Evolutionary conservation across 2,888 invertebrate genomes (phyloP).

Genomic region (Platycnemis pennipes): DNA sequence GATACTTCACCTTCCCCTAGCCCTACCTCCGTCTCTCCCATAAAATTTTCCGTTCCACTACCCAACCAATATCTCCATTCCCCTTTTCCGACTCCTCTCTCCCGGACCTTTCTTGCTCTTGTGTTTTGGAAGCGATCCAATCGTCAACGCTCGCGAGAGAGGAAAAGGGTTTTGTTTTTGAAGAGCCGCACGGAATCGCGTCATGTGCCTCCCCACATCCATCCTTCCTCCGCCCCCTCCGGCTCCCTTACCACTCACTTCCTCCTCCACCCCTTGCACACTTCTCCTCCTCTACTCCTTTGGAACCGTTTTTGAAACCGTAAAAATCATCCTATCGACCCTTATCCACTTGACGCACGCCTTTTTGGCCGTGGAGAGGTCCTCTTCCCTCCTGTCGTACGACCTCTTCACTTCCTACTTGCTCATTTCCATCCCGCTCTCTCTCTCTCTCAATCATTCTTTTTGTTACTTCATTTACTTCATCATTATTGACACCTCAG

Average conservation of each 20-base stretch:
- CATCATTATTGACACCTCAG: neutral
- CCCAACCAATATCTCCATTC: neutral
- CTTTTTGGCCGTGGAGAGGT: neutral
- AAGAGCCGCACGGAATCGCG: neutral
- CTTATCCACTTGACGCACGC: neutral
- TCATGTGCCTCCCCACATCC: neutral
- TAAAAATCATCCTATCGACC: constrained; percentile 37
- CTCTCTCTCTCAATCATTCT: neutral
- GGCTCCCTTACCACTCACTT: neutral
- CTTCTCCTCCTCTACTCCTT: neutral
- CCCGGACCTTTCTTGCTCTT: neutral
- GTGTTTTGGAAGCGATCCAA: constrained; percentile 41
- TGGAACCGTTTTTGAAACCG: neutral
- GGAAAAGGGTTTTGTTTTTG: constrained; percentile 14
- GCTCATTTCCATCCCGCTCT: neutral
- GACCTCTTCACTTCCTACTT: neutral
- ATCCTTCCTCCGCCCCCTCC: neutral
- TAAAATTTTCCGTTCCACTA: neutral
- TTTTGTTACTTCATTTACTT: neutral
- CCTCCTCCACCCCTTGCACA: neutral
- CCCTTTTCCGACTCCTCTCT: neutral
- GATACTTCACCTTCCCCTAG: neutral
- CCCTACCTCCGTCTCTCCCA: neutral
- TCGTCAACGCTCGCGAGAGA: neutral
- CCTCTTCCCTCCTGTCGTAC: neutral